phyloP scores from a whole-genome alignment of 1,140 invertebrate species.

The Procambarus clarkii region DNA sequence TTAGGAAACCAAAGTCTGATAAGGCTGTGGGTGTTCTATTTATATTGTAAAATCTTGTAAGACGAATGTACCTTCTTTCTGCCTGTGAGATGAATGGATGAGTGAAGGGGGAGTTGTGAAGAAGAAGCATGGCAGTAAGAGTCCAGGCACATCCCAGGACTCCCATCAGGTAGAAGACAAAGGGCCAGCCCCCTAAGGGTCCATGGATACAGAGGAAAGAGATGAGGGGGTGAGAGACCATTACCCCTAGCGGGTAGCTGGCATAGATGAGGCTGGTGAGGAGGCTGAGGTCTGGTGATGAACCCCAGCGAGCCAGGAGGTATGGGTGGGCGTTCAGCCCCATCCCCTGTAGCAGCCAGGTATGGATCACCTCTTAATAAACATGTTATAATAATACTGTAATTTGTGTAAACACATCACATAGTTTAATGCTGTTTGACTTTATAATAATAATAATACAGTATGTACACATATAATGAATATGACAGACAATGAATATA shows the following conservation, averaged over 20 bases:
- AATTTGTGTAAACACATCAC: too few species aligned
- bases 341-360: constrained; percentile 7
- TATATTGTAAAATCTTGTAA: too few species aligned
- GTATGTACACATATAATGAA: too few species aligned
- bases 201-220: constrained; percentile 33
- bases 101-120: constrained; percentile 22
- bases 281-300: constrained; percentile 10
- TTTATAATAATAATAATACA: too few species aligned
- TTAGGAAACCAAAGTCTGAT: too few species aligned
- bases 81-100: constrained; percentile 19
- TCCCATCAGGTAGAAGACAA: constrained; percentile 26
- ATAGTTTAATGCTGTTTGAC: too few species aligned
- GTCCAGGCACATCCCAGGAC: not conserved
- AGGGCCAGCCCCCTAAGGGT: constrained; percentile 36
- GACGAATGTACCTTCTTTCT: constrained; percentile 10
- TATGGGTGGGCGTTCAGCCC: constrained; percentile 40
- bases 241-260: constrained; percentile 38
- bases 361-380: too few species aligned
- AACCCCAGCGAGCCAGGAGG: constrained; percentile 23
- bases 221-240: constrained; percentile 25
- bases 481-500: too few species aligned
- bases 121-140: not conserved
- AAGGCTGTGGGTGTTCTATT: too few species aligned
- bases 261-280: constrained; percentile 27
- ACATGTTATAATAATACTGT: too few species aligned